Percentiles rank a stretch among this genome's conserved stretches.
Evolutionary conservation across 2,113 vertebrate genomes (phyloP).

Genomic region (Etia nguti): DNA sequence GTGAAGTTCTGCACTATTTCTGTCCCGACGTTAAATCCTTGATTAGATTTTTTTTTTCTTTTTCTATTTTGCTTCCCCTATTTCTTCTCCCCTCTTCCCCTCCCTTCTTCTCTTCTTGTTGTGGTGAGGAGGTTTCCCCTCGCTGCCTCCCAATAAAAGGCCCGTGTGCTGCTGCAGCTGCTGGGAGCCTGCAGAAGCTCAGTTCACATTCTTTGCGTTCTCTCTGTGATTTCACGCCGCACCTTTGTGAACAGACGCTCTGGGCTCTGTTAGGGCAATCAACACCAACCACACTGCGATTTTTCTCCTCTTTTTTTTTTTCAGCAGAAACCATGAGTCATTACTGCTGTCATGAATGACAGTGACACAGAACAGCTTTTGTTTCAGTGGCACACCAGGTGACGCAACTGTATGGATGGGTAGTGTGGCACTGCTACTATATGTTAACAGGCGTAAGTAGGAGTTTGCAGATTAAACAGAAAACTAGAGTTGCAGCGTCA

Average conservation of each 20-base stretch:
- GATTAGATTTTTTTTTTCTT: background rate
- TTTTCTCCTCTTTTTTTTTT: background rate
- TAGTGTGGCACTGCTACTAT: background rate
- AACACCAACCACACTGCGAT: conserved; percentile 33
- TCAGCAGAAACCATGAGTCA: conserved; percentile 45
- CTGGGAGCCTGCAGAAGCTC: conserved; percentile 47
- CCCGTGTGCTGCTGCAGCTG: conserved; percentile 50
- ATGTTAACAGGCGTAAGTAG: background rate
- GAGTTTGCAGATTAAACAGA: background rate
- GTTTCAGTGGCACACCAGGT: conserved; percentile 43
- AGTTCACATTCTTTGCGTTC: conserved; percentile 51
- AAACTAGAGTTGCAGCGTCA: background rate
- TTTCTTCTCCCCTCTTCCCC: conserved; percentile 13
- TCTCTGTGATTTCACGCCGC: conserved; percentile 60
- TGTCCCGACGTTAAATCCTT: background rate
- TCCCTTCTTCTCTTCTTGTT: conserved; percentile 16
- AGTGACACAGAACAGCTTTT: conserved; percentile 54
- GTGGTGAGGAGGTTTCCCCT: conserved; percentile 42
- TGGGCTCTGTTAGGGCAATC: conserved; percentile 62
- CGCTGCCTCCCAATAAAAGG: conserved; percentile 41
- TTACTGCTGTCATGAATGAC: conserved; percentile 60
- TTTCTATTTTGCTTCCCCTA: background rate
- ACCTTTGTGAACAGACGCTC: conserved; percentile 54
- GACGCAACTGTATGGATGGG: conserved; percentile 27
- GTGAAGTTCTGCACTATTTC: background rate